Percentiles rank a stretch among this genome's conserved stretches.
These are phyloP conservation scores for Naso thynnoides DNA, from an alignment of 2,797 vertebrate species.

Conservation along the genomic window DNA sequence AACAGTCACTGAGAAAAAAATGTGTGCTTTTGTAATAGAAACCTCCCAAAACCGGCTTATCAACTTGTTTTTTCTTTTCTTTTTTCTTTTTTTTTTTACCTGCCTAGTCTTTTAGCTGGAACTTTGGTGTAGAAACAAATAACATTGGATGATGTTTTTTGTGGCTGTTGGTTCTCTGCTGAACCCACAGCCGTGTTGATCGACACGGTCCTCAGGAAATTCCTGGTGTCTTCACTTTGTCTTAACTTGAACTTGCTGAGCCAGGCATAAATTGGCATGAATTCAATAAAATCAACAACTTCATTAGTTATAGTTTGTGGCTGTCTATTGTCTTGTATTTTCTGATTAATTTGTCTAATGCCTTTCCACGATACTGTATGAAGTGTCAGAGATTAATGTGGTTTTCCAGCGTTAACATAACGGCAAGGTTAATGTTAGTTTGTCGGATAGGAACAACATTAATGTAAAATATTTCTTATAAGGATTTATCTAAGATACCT, in stretches of 20 bases:
- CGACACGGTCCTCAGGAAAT: slow-evolving; percentile 8
- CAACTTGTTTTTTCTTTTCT: too few species aligned
- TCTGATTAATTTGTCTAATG: too few species aligned
- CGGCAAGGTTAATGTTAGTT: too few species aligned
- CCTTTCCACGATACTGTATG: background rate
- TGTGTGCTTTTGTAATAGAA: background rate
- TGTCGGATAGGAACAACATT: too few species aligned
- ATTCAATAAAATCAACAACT: background rate
- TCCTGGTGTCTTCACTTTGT: slow-evolving; percentile 25
- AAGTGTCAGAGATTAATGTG: background rate
- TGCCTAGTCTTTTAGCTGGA: background rate
- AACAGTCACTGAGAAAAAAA: background rate
- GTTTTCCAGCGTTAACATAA: background rate
- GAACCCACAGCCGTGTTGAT: background rate
- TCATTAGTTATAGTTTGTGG: too few species aligned
- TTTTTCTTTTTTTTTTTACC: too few species aligned
- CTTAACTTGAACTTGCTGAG: slow-evolving; percentile 12
- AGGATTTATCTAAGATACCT: too few species aligned
- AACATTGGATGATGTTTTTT: background rate
- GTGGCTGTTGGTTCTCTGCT: background rate
- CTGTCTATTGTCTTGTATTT: background rate
- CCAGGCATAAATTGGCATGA: background rate
- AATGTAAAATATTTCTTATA: too few species aligned
- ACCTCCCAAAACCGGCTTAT: too few species aligned
- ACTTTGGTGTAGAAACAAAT: background rate